Conservation (phyloP, 2,797 vertebrate species). For the Sphaeramia orbicularis region DNA sequence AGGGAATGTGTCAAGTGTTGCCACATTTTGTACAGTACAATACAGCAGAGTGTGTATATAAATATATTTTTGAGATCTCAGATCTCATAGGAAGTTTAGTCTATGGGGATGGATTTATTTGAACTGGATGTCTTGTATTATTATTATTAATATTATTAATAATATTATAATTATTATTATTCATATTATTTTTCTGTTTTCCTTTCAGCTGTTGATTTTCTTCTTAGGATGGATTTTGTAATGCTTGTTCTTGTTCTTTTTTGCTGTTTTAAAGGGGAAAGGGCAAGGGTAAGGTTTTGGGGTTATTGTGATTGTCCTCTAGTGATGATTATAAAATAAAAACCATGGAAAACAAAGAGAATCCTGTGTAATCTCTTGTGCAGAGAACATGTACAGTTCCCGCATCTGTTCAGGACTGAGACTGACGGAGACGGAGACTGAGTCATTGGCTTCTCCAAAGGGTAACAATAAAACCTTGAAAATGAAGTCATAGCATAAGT, state of each 20-base stretch:
- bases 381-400: too few species aligned
- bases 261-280: slow-evolving; percentile 74
- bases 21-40: slow-evolving; percentile 83
- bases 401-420: too few species aligned
- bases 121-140: slow-evolving; percentile 73
- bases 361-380: too few species aligned
- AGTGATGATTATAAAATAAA: slow-evolving; percentile 82
- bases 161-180: slow-evolving; percentile 47
- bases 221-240: slow-evolving; percentile 83
- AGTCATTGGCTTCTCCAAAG: too few species aligned
- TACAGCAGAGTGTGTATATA: slow-evolving; percentile 91
- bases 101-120: slow-evolving; percentile 76
- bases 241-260: slow-evolving; percentile 79
- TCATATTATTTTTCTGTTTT: slow-evolving; percentile 45
- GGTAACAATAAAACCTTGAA: too few species aligned
- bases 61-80: slow-evolving; percentile 87
- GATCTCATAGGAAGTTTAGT: slow-evolving; percentile 79
- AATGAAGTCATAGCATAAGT: too few species aligned
- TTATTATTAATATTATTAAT: slow-evolving; percentile 47
- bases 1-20: slow-evolving; percentile 76
- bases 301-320: slow-evolving; percentile 83
- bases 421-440: too few species aligned
- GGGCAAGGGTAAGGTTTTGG: slow-evolving; percentile 59
- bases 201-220: slow-evolving; percentile 72
- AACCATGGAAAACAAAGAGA: slow-evolving; percentile 22